Evolutionary conservation across 2,797 vertebrate genomes (phyloP), one percentile per base, ranked within the genome.

Genomic region (Merluccius polli): DNA sequence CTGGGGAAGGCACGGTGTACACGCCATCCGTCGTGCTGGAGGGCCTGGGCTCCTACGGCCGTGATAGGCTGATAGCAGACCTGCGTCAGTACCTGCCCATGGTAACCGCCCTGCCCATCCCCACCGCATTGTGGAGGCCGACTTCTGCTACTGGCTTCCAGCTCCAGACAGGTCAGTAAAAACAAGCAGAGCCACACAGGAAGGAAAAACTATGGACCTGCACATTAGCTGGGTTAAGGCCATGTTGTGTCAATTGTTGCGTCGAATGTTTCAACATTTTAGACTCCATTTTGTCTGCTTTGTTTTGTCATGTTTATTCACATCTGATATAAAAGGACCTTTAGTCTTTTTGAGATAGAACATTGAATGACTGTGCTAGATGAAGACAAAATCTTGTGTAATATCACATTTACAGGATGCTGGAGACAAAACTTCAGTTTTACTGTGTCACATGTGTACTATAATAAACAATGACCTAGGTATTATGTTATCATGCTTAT

Each of bases 101-200:
- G 83, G 92, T 98, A 32, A 98, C 97, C 83, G 95, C 96, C 0
- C 89, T 99, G 88, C 95, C 92, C 1, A 86, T 95, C 16, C 93
- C 96, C 75, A 94, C 95, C 73, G 88, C 94, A 70, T 93, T 93
- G 0, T 99, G 97, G 97, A 93, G 92, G 77, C 81, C 95, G 69
- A 92, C 86, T 81, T 96, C 97, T 0, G 94, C 94, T 0, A 88
- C 93, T 52, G 94, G 93, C 86, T 94, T 95, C 89, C 96, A 96
- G 92, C 92, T 99, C 81, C 98, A 96, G 93, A 99, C 98, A 91
- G 97, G 98, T 95, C 93, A 95, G 95, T 35, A 11, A 9, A 11
- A 36, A 78, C 74, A 71, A 81, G 73, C 84, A 29, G n/a, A 27
- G 59, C n/a, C 52, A 74, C 81, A 81, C 83, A 74, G 63, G 65